phyloP scores from a whole-genome alignment of 2,113 vertebrate genomes.

The Blennius ocellaris region DNA sequence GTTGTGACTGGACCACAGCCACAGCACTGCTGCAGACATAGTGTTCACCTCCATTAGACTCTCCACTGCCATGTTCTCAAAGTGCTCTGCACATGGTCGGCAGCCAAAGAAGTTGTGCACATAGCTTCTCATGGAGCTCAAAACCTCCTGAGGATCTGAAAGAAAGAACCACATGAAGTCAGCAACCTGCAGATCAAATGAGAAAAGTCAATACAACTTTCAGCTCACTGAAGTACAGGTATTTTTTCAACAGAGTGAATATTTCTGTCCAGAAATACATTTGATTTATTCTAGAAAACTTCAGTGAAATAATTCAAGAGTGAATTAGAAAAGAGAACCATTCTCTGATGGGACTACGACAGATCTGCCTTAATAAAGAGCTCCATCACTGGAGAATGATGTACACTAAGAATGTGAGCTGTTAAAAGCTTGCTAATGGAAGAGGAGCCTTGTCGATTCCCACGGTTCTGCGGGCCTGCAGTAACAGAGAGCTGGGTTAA shows the following conservation, averaged over 20 bases:
- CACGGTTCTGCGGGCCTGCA: conserved; percentile 70
- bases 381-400: conserved; percentile 9
- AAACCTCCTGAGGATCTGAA: conserved; percentile 86
- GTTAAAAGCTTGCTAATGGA: conserved; percentile 34
- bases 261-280: no score
- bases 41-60: conserved; percentile 78
- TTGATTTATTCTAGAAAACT: no score
- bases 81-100: conserved; percentile 87
- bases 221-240: no score
- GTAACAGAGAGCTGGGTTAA: conserved; percentile 76
- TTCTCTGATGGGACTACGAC: no score
- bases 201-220: no score
- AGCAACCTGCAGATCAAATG: no score
- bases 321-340: no score
- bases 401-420: neutral
- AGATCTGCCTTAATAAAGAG: conserved; percentile 3
- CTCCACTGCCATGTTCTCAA: conserved; percentile 88
- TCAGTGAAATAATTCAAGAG: no score
- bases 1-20: conserved; percentile 95
- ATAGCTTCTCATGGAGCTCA: conserved; percentile 86
- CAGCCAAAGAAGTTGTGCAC: conserved; percentile 91
- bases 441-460: conserved; percentile 56
- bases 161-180: no score
- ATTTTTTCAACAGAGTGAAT: no score
- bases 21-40: conserved; percentile 76